These are phyloP conservation scores for Etia nguti DNA, from an alignment of 2,113 vertebrate species.

Conservation along the genomic window DNA sequence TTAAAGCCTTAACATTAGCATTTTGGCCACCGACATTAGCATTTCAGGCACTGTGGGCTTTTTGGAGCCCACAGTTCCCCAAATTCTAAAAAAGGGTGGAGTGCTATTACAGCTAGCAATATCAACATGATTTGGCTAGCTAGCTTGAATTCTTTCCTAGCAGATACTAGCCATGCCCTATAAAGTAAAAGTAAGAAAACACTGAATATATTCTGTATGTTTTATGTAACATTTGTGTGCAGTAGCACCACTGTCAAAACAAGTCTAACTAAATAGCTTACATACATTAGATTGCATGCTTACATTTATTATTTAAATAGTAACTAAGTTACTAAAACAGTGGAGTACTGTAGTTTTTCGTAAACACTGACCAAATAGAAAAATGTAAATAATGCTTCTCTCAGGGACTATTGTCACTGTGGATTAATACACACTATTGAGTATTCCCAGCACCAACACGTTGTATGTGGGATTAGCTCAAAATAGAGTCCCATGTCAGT, in stretches of 20 bases:
- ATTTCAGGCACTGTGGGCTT: too few relatives aligned
- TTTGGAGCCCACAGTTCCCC: neutral
- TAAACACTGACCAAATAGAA: neutral
- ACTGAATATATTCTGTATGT: neutral
- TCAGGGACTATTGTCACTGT: neutral
- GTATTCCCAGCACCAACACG: neutral
- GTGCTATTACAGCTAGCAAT: neutral
- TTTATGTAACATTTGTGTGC: neutral
- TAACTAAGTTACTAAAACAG: neutral
- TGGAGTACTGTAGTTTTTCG: neutral
- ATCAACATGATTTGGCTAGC: neutral
- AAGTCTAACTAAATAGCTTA: neutral
- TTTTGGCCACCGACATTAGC: neutral
- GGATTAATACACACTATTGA: neutral
- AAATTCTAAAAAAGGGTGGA: neutral
- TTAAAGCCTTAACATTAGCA: neutral
- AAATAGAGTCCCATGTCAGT: neutral
- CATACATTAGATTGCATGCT: neutral
- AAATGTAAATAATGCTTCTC: neutral
- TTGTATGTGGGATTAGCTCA: neutral
- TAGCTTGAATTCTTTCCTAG: neutral
- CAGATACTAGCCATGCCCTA: neutral
- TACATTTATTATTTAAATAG: neutral
- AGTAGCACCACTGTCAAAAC: neutral
- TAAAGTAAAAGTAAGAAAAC: neutral